Conservation (phyloP, 2,888 invertebrate genomes). For the Pheosia tremula region DNA sequence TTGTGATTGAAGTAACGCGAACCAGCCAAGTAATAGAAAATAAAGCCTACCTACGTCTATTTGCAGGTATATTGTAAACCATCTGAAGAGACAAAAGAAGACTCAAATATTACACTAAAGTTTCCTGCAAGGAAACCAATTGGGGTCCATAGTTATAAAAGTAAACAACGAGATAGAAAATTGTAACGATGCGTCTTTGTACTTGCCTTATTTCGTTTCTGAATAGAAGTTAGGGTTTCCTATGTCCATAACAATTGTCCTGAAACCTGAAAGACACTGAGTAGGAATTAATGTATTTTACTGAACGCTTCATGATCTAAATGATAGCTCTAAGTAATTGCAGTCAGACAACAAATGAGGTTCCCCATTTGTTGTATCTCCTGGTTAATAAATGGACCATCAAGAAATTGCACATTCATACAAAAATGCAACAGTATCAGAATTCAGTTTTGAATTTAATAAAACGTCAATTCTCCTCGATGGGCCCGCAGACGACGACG, state of each 20-base stretch:
- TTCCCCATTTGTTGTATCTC: no score
- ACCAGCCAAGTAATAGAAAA: neutral
- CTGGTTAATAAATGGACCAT: no score
- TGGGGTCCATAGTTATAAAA: neutral
- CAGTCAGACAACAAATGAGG: no score
- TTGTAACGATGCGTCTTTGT: neutral
- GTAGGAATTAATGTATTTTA: no score
- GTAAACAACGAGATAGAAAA: neutral
- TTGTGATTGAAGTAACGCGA: no score
- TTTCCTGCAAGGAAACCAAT: neutral
- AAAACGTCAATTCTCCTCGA: slow-evolving; percentile 29
- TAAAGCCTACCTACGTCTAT: neutral
- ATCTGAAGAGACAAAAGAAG: neutral
- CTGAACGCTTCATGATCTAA: no score
- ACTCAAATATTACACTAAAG: neutral
- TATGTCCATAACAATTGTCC: no score
- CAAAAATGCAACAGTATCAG: neutral
- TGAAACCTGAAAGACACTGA: no score
- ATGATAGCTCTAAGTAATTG: no score
- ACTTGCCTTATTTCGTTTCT: neutral
- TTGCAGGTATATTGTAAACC: neutral
- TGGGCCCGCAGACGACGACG: slow-evolving; percentile 15
- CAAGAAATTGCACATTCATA: no score
- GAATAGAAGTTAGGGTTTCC: no score
- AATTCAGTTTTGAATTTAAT: slow-evolving; percentile 28